Evolutionary conservation across 1,140 invertebrate genomes (phyloP).

Genomic region (Lepidurus apus): DNA sequence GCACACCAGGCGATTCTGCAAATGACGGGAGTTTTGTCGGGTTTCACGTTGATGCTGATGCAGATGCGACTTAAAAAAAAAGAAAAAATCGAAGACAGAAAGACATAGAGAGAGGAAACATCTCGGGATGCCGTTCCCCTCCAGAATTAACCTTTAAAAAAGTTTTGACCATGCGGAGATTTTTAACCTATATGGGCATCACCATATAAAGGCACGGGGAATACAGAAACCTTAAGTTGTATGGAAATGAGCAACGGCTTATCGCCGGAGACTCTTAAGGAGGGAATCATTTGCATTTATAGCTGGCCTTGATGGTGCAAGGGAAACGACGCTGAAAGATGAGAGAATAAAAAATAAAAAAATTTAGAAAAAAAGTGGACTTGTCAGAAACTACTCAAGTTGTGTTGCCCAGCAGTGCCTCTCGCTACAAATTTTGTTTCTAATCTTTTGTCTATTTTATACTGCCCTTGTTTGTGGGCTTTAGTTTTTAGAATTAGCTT

Average conservation of each 20-base stretch:
- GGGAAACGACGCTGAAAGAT: constrained; percentile 15
- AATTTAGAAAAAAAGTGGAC: not conserved
- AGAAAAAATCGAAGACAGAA: not conserved
- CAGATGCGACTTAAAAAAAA: too few species aligned
- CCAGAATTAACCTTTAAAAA: not conserved
- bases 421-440: not conserved
- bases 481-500: too few species aligned
- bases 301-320: constrained; percentile 10
- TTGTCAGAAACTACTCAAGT: constrained; percentile 22
- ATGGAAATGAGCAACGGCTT: constrained; percentile 11
- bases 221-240: constrained; percentile 19
- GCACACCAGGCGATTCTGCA: too few species aligned
- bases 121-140: not conserved
- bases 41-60: too few species aligned
- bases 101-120: not conserved
- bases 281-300: constrained; percentile 20
- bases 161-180: not conserved
- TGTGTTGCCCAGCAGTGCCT: not conserved
- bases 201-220: constrained; percentile 6
- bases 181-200: constrained; percentile 18
- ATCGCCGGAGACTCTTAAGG: constrained; percentile 19
- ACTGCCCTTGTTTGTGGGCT: too few species aligned
- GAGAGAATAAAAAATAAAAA: not conserved
- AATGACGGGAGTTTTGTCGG: too few species aligned
- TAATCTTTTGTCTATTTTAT: not conserved